Conservation (phyloP, 2,888 invertebrate species). For the Apamea sordens region DNA sequence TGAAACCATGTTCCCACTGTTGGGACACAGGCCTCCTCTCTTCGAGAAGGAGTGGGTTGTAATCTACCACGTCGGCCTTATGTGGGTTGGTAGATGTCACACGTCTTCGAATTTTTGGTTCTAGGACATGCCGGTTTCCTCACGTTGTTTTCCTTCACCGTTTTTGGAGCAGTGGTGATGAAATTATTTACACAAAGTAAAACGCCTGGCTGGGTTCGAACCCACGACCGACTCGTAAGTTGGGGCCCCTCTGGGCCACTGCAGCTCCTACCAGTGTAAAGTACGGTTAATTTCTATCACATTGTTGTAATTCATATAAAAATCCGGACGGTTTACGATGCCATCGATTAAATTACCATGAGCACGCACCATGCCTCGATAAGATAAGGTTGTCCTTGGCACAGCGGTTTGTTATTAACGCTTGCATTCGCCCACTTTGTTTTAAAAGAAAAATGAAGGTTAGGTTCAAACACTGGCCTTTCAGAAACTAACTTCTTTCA, state of each 20-base stretch:
- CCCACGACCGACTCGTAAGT: background rate
- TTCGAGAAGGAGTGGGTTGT: background rate
- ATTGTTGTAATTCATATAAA: conserved; percentile 60
- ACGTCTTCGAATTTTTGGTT: background rate
- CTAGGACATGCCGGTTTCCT: no score
- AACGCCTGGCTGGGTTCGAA: background rate
- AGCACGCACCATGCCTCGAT: conserved; percentile 69
- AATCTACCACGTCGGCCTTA: background rate
- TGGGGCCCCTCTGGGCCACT: no score
- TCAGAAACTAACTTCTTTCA: background rate
- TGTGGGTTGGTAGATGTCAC: background rate
- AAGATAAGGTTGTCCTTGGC: conserved; percentile 76
- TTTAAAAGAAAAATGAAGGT: conserved; percentile 22
- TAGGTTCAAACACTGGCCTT: background rate
- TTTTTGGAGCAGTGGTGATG: background rate
- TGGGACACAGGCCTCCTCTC: background rate
- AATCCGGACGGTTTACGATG: conserved; percentile 67
- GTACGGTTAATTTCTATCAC: conserved; percentile 35
- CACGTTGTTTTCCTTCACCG: background rate
- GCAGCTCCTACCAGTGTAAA: background rate
- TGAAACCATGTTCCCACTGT: background rate
- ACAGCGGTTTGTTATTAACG: conserved; percentile 43
- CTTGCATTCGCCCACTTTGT: conserved; percentile 22
- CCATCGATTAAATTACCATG: conserved; percentile 72
- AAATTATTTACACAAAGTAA: background rate